Percentiles rank a stretch among this genome's conserved stretches.
These are phyloP conservation scores for Drosophila infuscata DNA, from an alignment of 2,888 invertebrate genomes.

Conservation along the genomic window DNA sequence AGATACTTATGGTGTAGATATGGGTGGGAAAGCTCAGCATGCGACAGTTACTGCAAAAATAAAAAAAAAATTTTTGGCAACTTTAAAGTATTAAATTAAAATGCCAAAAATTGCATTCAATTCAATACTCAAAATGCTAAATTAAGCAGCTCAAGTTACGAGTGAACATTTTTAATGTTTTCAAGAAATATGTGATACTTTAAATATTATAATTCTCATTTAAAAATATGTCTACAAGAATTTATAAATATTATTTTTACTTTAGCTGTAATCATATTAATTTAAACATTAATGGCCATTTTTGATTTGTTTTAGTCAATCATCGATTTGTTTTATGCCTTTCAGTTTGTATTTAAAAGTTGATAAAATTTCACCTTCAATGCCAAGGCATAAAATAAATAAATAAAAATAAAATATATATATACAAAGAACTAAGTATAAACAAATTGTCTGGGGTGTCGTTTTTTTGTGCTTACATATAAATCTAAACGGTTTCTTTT, in stretches of 20 bases:
- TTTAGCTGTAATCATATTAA: no score
- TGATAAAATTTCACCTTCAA: not conserved
- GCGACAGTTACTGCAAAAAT: no score
- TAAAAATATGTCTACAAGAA: not conserved
- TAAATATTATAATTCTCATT: not conserved
- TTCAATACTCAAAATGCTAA: not conserved
- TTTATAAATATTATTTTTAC: not conserved
- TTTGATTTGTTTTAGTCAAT: not conserved
- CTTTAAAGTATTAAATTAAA: not conserved
- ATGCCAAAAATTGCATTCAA: no score
- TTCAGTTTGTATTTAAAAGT: not conserved
- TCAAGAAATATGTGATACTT: not conserved
- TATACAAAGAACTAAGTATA: not conserved
- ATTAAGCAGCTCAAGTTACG: not conserved
- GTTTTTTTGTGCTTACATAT: not conserved
- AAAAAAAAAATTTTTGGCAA: not conserved
- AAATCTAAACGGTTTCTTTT: not conserved
- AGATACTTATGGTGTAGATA: not conserved
- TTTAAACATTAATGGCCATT: not conserved
- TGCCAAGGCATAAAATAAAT: no score
- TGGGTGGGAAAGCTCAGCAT: not conserved
- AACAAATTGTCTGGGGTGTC: slow-evolving; percentile 2
- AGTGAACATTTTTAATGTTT: not conserved
- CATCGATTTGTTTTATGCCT: not conserved
- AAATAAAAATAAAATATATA: not conserved